Evolutionary conservation across 2,888 invertebrate species (phyloP), one percentile per base, ranked within the genome.

Genomic region (Melieria picta): DNA sequence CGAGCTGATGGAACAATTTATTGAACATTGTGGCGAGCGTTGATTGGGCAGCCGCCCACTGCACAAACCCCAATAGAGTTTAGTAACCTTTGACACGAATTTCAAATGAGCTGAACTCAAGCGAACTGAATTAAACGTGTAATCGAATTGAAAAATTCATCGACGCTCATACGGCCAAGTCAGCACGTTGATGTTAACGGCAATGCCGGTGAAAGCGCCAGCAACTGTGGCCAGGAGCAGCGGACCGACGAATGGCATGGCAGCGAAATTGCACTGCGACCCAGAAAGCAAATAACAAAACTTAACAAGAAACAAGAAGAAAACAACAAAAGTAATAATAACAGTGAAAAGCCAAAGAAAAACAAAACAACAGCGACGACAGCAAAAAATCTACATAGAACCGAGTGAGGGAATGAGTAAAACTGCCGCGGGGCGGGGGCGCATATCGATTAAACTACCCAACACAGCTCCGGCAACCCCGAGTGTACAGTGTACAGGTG

Each of bases 381-480:
- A 61, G 56, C 73, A 61, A 57, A 47, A 75, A 74, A 63, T 47
- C 10, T 52, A 5, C 5, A 47, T 62, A 56, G 42, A 62, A n/a
- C 9, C 16, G 56, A 52, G 61, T 45, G 46, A 45, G 13, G 61
- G 50, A 43, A 61, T 6, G 1, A 4, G 5, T 10, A 43, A 46
- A 13, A 50, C 46, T 43, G 30, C 45, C 56, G 47, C 11, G 42
- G 47, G 47, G 42, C 42, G 56, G 13, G 47, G 42, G n/a, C 45
- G n/a, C 57, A 48, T 82, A 81, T 81, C 79, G 81, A 81, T 81
- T 81, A 81, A 82, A 81, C 82, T 70, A 70, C 48, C 30, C 13
- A 50, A 58, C 13, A 11, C 16, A 57, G 68, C 78, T 75, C 52
- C 55, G 52, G 13, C 30, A 64, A 63, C 64, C 7, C 47, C 46